A percentile compares a stretch with the other conserved stretches of the same genome.
These are phyloP conservation scores for Chymomyza caudatula DNA, from an alignment of 2,888 invertebrate species.

Conservation along the genomic window DNA sequence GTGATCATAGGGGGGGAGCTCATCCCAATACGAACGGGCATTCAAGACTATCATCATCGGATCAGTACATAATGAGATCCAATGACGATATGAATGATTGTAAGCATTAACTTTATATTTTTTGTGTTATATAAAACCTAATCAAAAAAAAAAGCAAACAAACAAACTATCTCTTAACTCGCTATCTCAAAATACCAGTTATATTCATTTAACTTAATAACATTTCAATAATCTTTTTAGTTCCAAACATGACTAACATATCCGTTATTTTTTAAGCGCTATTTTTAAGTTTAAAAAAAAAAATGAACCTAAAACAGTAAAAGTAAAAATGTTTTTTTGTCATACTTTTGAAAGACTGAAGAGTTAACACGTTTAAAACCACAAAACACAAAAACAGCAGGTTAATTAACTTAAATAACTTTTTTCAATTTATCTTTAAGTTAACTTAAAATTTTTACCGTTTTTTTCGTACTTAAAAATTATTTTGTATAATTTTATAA, in stretches of 20 bases:
- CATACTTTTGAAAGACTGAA: constrained; percentile 46
- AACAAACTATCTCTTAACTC: constrained; percentile 60
- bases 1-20: constrained; percentile 79
- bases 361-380: constrained; percentile 42
- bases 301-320: constrained; percentile 25
- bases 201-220: constrained; percentile 29
- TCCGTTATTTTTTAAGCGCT: constrained; percentile 43
- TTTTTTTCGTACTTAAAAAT: constrained; percentile 19
- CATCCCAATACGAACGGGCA: constrained; percentile 79
- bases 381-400: constrained; percentile 31
- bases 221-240: constrained; percentile 40
- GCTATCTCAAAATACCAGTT: constrained; percentile 65
- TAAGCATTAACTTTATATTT: constrained; percentile 77
- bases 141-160: constrained; percentile 23
- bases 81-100: constrained; percentile 79
- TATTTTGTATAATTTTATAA: constrained; percentile 12
- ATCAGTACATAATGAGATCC: constrained; percentile 79
- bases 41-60: constrained; percentile 79
- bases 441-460: constrained; percentile 27
- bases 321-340: constrained; percentile 46
- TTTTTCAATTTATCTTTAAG: constrained; percentile 26
- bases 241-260: constrained; percentile 64
- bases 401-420: constrained; percentile 31
- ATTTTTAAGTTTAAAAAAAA: constrained; percentile 20
- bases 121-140: constrained; percentile 23